A percentile compares a stretch with the other conserved stretches of the same genome.
phyloP scores from a whole-genome alignment of 2,113 vertebrate genomes.

The Mellivora capensis region DNA sequence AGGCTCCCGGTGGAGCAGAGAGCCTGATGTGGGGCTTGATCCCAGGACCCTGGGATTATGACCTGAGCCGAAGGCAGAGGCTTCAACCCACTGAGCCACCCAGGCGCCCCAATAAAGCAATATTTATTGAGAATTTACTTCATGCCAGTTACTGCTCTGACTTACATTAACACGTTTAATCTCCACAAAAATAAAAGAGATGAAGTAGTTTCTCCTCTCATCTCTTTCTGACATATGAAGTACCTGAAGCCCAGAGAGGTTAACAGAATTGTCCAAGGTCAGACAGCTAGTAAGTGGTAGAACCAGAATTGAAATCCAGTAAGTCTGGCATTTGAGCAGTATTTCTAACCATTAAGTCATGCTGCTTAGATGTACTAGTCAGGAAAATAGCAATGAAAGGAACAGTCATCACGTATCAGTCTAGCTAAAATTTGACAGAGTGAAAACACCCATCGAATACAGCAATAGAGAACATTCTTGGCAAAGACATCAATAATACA shows the following conservation, averaged over 20 bases:
- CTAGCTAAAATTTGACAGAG: not conserved
- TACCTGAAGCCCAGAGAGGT: not conserved
- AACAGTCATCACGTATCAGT: not conserved
- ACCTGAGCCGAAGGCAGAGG: no score
- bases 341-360: not conserved
- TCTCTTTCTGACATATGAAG: not conserved
- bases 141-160: not conserved
- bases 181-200: not conserved
- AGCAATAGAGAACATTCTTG: not conserved
- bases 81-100: no score
- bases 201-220: not conserved
- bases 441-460: not conserved
- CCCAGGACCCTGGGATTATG: no score
- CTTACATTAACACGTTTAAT: not conserved
- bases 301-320: not conserved
- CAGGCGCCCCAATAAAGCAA: not conserved
- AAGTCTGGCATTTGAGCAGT: not conserved
- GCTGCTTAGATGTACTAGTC: not conserved
- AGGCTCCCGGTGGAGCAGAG: no score
- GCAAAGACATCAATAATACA: not conserved
- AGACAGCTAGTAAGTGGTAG: not conserved
- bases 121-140: not conserved
- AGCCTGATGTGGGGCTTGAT: no score
- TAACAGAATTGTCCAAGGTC: not conserved
- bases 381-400: not conserved